Conservation (phyloP, 1,140 invertebrate species). For the Archivesica marissinica region DNA sequence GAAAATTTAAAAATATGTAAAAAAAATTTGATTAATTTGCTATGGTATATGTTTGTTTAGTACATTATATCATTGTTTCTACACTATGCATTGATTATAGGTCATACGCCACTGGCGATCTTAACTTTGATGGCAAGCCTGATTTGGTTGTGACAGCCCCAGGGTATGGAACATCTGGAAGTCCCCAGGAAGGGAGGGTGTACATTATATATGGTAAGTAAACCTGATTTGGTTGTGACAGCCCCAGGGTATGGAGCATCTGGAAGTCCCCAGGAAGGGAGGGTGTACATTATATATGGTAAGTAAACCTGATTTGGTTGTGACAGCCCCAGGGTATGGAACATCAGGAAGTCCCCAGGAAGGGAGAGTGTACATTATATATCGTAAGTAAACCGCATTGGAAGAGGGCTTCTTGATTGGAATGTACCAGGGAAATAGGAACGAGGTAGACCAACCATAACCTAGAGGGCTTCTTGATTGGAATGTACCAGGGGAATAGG, state of each 20-base stretch:
- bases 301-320: slow-evolving; percentile 72
- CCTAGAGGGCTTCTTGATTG: too few species aligned
- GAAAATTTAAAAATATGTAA: too few species aligned
- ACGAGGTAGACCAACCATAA: too few species aligned
- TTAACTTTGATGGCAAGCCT: slow-evolving; percentile 75
- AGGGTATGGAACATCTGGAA: slow-evolving; percentile 58
- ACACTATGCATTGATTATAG: slow-evolving; percentile 42
- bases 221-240: slow-evolving; percentile 71
- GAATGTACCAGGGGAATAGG: too few species aligned
- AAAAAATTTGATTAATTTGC: too few species aligned
- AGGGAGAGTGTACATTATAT: slow-evolving; percentile 73
- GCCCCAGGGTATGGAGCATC: slow-evolving; percentile 68
- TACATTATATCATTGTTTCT: not conserved
- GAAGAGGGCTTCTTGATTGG: too few species aligned
- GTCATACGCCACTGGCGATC: slow-evolving; percentile 69
- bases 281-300: slow-evolving; percentile 75
- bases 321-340: slow-evolving; percentile 72
- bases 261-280: slow-evolving; percentile 64
- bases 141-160: slow-evolving; percentile 76
- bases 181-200: slow-evolving; percentile 70
- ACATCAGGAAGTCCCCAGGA: slow-evolving; percentile 58
- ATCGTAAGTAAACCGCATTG: slow-evolving; percentile 64
- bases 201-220: slow-evolving; percentile 74
- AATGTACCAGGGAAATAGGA: too few species aligned
- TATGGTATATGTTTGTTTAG: too few species aligned